phyloP scores from a whole-genome alignment of 2,797 vertebrate genomes.

The Poecilia gillii region DNA sequence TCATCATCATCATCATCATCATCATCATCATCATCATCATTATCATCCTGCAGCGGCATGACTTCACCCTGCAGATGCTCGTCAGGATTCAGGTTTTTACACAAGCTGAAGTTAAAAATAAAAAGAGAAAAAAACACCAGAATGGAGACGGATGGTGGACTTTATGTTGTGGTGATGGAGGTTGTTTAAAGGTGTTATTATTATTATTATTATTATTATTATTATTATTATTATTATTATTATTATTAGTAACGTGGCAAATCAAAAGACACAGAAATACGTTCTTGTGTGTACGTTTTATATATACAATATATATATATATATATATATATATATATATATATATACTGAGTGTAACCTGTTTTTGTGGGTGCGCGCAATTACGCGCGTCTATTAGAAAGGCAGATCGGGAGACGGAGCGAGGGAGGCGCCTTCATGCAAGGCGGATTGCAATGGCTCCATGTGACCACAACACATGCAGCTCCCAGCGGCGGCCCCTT shows the following conservation, averaged over 20 bases:
- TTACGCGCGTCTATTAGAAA: slow-evolving; percentile 26
- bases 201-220: not conserved
- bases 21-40: slow-evolving; percentile 23
- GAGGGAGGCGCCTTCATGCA: slow-evolving; percentile 63
- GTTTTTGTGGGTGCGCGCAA: slow-evolving; percentile 29
- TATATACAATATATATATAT: no score
- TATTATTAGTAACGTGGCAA: not conserved
- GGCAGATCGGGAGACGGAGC: slow-evolving; percentile 22
- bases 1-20: slow-evolving; percentile 27
- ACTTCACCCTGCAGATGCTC: slow-evolving; percentile 59
- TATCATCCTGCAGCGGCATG: slow-evolving; percentile 51
- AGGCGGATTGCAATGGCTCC: slow-evolving; percentile 78
- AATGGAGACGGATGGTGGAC: not conserved
- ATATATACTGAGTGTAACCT: slow-evolving; percentile 14
- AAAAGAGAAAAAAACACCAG: not conserved
- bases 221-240: not conserved
- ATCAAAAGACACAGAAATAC: not conserved
- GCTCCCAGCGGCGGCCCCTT: slow-evolving; percentile 82
- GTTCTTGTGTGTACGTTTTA: no score
- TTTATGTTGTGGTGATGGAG: slow-evolving; percentile 1
- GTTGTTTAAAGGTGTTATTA: not conserved
- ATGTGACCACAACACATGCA: slow-evolving; percentile 85
- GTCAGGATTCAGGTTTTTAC: slow-evolving; percentile 1
- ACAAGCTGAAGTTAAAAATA: slow-evolving; percentile 23
- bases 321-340: no score